Conservation (phyloP, 37 sponge, comb jelly and placozoan genomes). For the Geodia barretti region DNA sequence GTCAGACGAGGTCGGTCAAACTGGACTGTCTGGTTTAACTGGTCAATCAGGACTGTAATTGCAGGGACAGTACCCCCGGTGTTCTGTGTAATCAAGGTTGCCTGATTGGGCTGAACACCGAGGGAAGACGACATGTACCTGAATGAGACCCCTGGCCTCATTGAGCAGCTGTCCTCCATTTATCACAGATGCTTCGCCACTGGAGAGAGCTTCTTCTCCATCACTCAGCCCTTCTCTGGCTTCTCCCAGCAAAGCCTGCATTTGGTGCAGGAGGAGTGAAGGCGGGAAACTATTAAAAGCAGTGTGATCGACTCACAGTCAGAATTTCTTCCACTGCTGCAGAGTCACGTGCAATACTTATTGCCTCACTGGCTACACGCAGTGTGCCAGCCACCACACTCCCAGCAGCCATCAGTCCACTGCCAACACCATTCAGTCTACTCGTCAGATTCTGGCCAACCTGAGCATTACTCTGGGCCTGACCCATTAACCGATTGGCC, state of each 20-base stretch:
- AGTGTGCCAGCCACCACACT: no score
- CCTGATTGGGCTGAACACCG: background rate
- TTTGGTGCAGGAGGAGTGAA: no score
- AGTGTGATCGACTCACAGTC: no score
- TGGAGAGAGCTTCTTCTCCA: background rate
- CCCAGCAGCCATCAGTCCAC: background rate
- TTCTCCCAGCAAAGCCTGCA: background rate
- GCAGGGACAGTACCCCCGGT: background rate
- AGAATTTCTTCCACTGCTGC: no score
- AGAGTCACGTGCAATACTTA: background rate
- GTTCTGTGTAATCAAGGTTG: background rate
- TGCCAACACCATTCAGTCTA: background rate
- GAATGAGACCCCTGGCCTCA: background rate
- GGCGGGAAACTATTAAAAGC: no score
- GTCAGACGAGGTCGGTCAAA: background rate
- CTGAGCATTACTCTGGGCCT: background rate
- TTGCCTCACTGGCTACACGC: background rate
- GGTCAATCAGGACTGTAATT: background rate
- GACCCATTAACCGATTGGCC: background rate
- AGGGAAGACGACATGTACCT: background rate
- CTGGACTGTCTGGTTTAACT: background rate
- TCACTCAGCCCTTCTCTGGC: no score
- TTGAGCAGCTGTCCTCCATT: slow-evolving; percentile 1
- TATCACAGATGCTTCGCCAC: background rate
- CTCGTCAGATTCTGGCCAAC: background rate